Evolutionary conservation across 2,113 vertebrate genomes (phyloP), one percentile per base, ranked within the genome.

Genomic region (Ceyx cyanopectus): DNA sequence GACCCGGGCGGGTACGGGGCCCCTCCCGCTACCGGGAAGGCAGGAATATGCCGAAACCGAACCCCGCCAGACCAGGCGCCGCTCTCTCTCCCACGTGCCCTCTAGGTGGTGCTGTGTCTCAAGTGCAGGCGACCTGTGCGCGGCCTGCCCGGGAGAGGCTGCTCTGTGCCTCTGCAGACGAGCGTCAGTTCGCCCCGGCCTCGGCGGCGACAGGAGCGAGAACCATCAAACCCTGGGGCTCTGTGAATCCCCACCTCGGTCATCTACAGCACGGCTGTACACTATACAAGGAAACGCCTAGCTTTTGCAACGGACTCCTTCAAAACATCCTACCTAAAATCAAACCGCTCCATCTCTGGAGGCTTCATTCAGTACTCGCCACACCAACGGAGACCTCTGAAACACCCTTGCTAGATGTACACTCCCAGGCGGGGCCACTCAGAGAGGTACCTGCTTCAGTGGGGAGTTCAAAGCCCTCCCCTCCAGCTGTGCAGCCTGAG

Each of bases 21-120:
- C 20, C 12, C 7, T 18, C 13, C 6, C 24, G 5, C 58, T 34
- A 14, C 30, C 11, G 5, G 8, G n/a, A 8, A 11, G 3, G 65
- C 50, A 12, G 45, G 58, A 53, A 22, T 21, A n/a, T 0, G 48
- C 9, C 40, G 51, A 58, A 29, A 8, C 30, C 34, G 3, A 67
- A 0, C 2, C 14, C 9, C 48, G 0, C 2, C 1, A 27, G 9
- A 29, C 8, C 10, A 16, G 40, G 50, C 40, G 0, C 21, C 8
- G 48, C 37, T 41, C 2, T 9, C 13, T 19, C 5, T 30, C 32
- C 62, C 57, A 0, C 24, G 4, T 57, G 5, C 74, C 95, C 95
- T 73, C 79, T 72, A 97, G 98, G 77, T 97, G 97, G 96, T 88
- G 90, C 93, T 95, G 91, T 73, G 7, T 10, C 61, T 93, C 95